These are phyloP conservation scores for Linyphia triangularis DNA, from an alignment of 2,888 invertebrate species.

Conservation along the genomic window DNA sequence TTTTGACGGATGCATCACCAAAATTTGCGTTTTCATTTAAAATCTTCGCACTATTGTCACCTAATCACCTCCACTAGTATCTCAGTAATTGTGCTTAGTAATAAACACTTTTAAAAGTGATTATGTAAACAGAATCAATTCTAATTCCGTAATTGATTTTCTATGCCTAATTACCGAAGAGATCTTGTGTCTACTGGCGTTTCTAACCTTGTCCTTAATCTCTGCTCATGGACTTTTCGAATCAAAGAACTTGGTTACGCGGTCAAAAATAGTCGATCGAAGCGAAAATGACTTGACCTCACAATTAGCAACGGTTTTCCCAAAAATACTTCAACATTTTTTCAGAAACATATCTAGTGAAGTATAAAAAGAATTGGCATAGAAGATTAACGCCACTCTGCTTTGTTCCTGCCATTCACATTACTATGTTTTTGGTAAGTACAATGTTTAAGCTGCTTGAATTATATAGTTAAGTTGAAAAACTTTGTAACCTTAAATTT, in stretches of 20 bases:
- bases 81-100: no score
- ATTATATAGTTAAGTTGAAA: not conserved
- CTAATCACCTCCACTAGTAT: no score
- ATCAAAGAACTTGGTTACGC: slow-evolving; percentile 1
- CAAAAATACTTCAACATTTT: slow-evolving; percentile 2
- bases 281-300: slow-evolving; percentile 13
- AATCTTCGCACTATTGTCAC: no score
- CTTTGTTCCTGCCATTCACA: not conserved
- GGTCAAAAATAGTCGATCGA: not conserved
- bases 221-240: slow-evolving; percentile 14
- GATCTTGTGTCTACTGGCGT: not conserved
- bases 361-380: slow-evolving; percentile 47
- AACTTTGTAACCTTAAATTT: no score
- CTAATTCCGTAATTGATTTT: no score
- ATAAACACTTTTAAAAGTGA: no score
- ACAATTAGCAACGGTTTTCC: not conserved
- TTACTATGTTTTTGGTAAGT: slow-evolving; percentile 55
- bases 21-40: no score
- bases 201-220: slow-evolving; percentile 63
- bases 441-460: not conserved
- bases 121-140: no score
- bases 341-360: slow-evolving; percentile 9
- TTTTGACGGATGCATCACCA: no score
- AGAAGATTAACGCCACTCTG: not conserved
- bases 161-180: not conserved